phyloP scores from a whole-genome alignment of 2,113 vertebrate species.

The Nothoprocta pentlandii region DNA sequence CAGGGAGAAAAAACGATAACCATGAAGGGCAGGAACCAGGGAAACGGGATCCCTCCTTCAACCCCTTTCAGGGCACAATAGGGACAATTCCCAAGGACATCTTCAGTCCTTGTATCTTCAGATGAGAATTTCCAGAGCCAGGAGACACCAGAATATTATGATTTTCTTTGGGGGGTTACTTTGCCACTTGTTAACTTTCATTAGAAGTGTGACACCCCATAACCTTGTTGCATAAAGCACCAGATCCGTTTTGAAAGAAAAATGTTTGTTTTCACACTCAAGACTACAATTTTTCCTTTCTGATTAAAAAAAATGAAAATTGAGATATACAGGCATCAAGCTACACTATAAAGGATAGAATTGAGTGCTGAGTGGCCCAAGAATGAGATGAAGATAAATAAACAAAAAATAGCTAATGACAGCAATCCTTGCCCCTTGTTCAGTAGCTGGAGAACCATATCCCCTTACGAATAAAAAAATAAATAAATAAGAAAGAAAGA shows the following conservation, averaged over 20 bases:
- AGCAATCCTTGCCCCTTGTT: background rate
- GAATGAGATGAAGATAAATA: slow-evolving; percentile 17
- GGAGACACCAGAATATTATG: slow-evolving; percentile 34
- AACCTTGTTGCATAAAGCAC: slow-evolving; percentile 22
- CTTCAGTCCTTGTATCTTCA: background rate
- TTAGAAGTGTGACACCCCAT: background rate
- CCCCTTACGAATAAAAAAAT: slow-evolving; percentile 77
- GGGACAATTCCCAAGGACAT: slow-evolving; percentile 38
- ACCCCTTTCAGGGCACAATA: slow-evolving; percentile 27
- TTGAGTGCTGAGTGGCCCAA: background rate
- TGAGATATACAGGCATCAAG: background rate
- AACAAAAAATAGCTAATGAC: background rate
- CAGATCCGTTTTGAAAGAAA: slow-evolving; percentile 2
- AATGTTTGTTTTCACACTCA: background rate
- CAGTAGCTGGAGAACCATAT: slow-evolving; percentile 78
- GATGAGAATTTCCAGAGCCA: slow-evolving; percentile 59
- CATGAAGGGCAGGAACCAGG: slow-evolving; percentile 46
- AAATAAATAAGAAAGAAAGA: background rate
- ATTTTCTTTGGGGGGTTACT: slow-evolving; percentile 54
- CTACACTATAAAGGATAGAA: background rate
- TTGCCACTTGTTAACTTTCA: slow-evolving; percentile 47
- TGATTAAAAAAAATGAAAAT: background rate
- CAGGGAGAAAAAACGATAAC: slow-evolving; percentile 46
- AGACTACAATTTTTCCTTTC: background rate
- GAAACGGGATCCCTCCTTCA: slow-evolving; percentile 56